Base-by-base conservation (phyloP, 2,888 invertebrate species). In the Myopa testacea region DNA sequence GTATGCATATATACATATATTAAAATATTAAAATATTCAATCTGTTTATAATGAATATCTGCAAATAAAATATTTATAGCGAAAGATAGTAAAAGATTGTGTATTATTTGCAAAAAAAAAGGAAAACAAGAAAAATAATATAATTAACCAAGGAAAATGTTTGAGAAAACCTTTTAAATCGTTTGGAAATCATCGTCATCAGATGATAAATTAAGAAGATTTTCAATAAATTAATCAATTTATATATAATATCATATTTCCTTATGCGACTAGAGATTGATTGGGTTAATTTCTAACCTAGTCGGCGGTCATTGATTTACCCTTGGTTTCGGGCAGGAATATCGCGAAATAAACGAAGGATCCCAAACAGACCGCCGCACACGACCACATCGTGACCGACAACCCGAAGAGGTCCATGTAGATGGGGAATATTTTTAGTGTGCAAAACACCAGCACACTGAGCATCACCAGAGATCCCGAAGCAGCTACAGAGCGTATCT, bases 241-340 rank as follows among this genome's bases (percentile, higher is more conserved):
- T 26, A 26, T 26, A 26, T 26, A 26, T 26, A 26, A 26, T 26
- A 10, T 45, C 45, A 45, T 45, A 45, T 45, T 45, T 45, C 10
- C 45, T 6, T 10, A 6, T 45, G 6, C 10, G 40, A 6, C 5
- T 26, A 26, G 26, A 2, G 26, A 26, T 26, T 1, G 26, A 26
- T 26, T 26, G 1, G 26, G 26, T 26, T 26, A 1, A 26, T 26
- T 5, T 6, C 50, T 19, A 60, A 19, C 34, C 63, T 82, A 86
- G 73, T 86, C 86, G 8, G 79, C 79, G 34, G 85, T 80, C 82
- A 89, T 83, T 3, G 84, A 84, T 81, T 86, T 88, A 19, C 86
- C 87, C 60, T 87, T 88, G 1, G 89, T 89, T 80, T 89, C 89
- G 12, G 84, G 83, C 62, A 89, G 75, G 72, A 83, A 87, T 4